Percentiles rank a stretch among this genome's conserved stretches.
phyloP scores from a whole-genome alignment of 2,797 vertebrate species.

The Sitta carolinensis region DNA sequence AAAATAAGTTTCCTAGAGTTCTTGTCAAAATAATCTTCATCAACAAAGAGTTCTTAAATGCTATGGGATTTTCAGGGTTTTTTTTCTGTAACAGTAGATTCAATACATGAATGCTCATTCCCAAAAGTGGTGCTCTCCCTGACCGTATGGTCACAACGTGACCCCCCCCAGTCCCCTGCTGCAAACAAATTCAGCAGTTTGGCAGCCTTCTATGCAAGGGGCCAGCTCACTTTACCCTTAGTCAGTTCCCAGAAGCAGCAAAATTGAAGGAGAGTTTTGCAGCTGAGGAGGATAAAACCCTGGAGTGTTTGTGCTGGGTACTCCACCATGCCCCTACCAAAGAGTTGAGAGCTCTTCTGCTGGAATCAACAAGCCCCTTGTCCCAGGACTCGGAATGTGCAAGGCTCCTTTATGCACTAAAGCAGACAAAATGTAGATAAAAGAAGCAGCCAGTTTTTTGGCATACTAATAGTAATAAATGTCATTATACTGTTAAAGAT shows the following conservation, averaged over 20 bases:
- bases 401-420: not conserved
- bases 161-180: not conserved
- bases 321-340: not conserved
- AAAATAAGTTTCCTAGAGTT: slow-evolving; percentile 19
- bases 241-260: not conserved
- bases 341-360: not conserved
- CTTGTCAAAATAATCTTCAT: slow-evolving; percentile 41
- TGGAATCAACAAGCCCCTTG: slow-evolving; percentile 1
- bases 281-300: not conserved
- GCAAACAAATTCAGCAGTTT: not conserved
- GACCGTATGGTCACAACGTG: not conserved
- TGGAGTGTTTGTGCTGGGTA: not conserved
- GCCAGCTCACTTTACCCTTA: not conserved
- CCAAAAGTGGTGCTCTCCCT: not conserved
- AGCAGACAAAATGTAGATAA: not conserved
- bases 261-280: not conserved
- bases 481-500: not conserved
- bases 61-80: not conserved
- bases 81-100: not conserved
- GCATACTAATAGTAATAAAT: not conserved
- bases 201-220: not conserved
- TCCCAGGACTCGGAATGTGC: not conserved
- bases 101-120: not conserved
- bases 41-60: slow-evolving; percentile 11
- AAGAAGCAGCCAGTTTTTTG: not conserved